Evolutionary conservation across 1,140 invertebrate genomes (phyloP), one percentile per base, ranked within the genome.

Genomic region (Ips nitidus): DNA sequence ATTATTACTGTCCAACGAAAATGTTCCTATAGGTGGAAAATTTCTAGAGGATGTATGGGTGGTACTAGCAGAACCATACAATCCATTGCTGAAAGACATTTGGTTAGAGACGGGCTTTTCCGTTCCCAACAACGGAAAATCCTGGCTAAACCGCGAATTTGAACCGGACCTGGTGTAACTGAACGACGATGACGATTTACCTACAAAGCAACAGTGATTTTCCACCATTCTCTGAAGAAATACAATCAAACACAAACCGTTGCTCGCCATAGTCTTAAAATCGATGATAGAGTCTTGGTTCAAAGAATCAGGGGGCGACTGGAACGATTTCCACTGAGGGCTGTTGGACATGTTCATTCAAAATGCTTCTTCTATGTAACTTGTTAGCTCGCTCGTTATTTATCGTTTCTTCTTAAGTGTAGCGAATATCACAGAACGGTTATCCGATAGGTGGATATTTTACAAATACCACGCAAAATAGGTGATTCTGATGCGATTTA

Each of bases 251-350:
- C 6, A 55, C 78, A 70, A 84, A 73, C 84, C 83, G 77, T 84
- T 85, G 75, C 77, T 83, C 69, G 84, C 82, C 86, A 87, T 85
- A 78, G 87, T 82, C 80, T 88, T 88, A 80, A 86, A 90, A 76
- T 90, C 89, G 77, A 91, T 83, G 81, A 91, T 89, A 77, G 88
- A 86, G 81, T 90, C 89, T 80, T 89, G 88, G 81, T 86, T 87
- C 82, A 87, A 83, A 78, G 85, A 83, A 70, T 80, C 78, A 87
- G 91, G 90, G 87, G 91, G 90, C 89, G 92, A 90, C 88, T 94
- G 91, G 89, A 93, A 92, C 81, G 87, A 87, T 86, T 92, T 93
- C 92, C 92, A 94, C 91, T 93, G 91, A 91, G 91, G 90, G 91
- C 91, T 90, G 82, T 86, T 90, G 80, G 89, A 91, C 90, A 92